phyloP scores from a whole-genome alignment of 2,797 vertebrate species.

The Acridotheres tristis region DNA sequence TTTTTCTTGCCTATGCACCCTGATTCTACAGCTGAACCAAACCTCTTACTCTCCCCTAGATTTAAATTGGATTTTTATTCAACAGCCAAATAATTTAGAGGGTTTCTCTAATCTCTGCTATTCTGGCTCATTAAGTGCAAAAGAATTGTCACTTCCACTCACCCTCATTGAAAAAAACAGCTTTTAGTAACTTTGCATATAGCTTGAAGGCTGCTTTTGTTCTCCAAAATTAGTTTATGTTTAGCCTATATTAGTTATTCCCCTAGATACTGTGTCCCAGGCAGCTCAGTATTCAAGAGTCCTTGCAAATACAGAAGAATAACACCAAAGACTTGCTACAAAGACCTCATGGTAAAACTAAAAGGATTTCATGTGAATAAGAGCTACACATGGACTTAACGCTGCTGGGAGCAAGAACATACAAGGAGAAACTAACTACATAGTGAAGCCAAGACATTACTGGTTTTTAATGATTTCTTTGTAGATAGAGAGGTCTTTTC shows the following conservation, averaged over 20 bases:
- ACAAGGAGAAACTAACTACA: constrained; percentile 60
- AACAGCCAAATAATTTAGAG: constrained; percentile 53
- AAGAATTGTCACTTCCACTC: constrained; percentile 56
- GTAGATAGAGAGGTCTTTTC: constrained; percentile 58
- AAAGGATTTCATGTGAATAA: constrained; percentile 68
- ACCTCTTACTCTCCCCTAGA: constrained; percentile 21
- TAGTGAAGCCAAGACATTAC: constrained; percentile 43
- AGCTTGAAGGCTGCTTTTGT: constrained; percentile 61
- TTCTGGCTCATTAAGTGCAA: constrained; percentile 51
- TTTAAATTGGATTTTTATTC: constrained; percentile 68
- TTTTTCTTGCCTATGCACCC: constrained; percentile 31
- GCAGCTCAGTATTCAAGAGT: constrained; percentile 40
- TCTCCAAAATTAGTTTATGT: constrained; percentile 63
- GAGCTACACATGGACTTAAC: constrained; percentile 63
- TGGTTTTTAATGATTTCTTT: constrained; percentile 59
- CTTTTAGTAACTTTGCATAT: constrained; percentile 50
- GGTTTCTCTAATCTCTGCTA: constrained; percentile 55
- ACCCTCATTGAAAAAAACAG: constrained; percentile 43
- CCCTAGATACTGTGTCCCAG: constrained; percentile 39
- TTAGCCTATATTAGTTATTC: constrained; percentile 61
- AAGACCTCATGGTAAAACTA: constrained; percentile 61
- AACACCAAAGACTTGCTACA: constrained; percentile 62
- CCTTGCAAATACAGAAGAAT: constrained; percentile 63
- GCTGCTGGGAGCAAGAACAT: constrained; percentile 66
- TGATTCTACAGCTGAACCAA: constrained; percentile 38